Percentiles rank a stretch among this genome's conserved stretches.
Evolutionary conservation across 2,113 vertebrate species (phyloP).

Genomic region (Gymnogyps californianus): DNA sequence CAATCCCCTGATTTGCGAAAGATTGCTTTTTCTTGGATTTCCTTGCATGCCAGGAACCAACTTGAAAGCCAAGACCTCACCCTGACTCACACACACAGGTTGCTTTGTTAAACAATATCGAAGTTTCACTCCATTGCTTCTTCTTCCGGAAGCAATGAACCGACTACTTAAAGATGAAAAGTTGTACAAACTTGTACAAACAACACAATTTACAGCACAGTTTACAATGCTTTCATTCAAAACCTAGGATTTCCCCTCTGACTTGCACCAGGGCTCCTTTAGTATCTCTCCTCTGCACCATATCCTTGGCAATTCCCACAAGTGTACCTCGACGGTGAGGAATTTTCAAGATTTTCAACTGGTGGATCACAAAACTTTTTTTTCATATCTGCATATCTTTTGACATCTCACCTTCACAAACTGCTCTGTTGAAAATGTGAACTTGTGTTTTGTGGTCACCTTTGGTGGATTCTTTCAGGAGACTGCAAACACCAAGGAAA

Average conservation of each 20-base stretch:
- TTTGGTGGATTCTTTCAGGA: neutral
- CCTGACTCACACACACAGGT: neutral
- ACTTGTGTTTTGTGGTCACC: neutral
- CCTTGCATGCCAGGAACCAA: neutral
- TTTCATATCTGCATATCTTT: neutral
- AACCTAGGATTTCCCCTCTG: neutral
- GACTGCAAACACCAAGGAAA: neutral
- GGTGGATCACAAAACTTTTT: neutral
- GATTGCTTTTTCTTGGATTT: neutral
- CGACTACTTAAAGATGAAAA: neutral
- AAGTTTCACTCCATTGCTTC: slow-evolving; percentile 17
- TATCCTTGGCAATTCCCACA: neutral
- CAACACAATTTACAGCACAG: neutral
- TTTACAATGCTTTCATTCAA: neutral
- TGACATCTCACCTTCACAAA: neutral
- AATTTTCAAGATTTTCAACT: neutral
- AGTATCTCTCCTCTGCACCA: neutral
- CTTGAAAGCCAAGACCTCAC: neutral
- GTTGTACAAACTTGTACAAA: neutral
- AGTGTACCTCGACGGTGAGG: fast-evolving
- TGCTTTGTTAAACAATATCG: slow-evolving; percentile 19
- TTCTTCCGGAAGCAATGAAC: slow-evolving; percentile 6
- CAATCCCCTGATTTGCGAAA: neutral
- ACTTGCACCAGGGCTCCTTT: neutral
- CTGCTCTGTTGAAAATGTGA: neutral